Base-by-base conservation (phyloP, 1,140 invertebrate species). In the Euura saliciscinereae region DNA sequence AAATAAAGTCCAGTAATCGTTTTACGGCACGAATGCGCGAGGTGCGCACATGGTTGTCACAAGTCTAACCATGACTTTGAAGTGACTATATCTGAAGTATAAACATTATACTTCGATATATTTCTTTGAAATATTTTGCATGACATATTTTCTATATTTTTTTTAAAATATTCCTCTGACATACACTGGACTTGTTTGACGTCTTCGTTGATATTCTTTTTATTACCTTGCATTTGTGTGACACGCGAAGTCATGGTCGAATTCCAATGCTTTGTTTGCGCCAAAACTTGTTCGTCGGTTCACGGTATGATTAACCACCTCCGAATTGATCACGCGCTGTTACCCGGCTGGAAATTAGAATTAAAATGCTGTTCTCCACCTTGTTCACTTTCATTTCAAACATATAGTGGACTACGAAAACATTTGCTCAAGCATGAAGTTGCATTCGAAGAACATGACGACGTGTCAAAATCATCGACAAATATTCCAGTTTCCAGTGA, bases 371-470 rank as follows among this genome's bases (percentile, higher is more conserved):
- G 45, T 4, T 8, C 42, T 70, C 69, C 69, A 8, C 11, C 45
- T 5, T 70, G 69, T 51, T 51, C 45, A 13, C 8, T 46, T n/a
- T 51, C 28, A 46, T 70, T 70, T 70, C 44, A 7, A 70, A 70
- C 69, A 13, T 70, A 70, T 46, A 70, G 45, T 70, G 69, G 45
- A 44, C 43, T 70, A 43, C 43, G 69, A 10, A 70, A 70, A 70
- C 45, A 70, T 70, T 70, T 70, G 51, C 59, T 46, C 28, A 70
- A 46, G 13, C 69, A 51, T 46, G 51, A 51, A 6, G 8, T 70
- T 10, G 59, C 43, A 43, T 13, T 51, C 11, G 7, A 51, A 51
- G 46, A 8, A 51, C 46, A 51, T 11, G 11, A 2, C 2, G 11
- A 51, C 11, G 7, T 11, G 6, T 51, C 46, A 11, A 11, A 51